Percentiles rank a stretch among this genome's conserved stretches.
Conservation (phyloP, 2,888 invertebrate genomes). For the Sabatieria punctata region DNA sequence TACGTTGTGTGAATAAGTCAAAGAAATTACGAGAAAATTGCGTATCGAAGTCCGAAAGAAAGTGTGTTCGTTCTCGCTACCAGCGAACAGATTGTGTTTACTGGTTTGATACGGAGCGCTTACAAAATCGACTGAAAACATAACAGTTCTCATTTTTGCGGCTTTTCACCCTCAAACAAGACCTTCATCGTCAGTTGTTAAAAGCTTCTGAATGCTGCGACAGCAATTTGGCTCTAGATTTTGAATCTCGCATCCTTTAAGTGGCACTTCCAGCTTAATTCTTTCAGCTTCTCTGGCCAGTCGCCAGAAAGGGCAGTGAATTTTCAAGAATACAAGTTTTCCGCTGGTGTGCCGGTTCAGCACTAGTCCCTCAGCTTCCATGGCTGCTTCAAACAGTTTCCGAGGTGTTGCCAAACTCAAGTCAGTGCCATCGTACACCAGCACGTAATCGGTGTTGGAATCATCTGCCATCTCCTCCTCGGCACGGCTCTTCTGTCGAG, state of each 20-base stretch:
- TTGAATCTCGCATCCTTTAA: conserved; percentile 17
- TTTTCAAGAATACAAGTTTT: conserved; percentile 16
- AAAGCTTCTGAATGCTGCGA: conserved; percentile 14
- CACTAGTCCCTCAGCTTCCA: conserved; percentile 16
- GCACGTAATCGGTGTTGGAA: conserved; percentile 22
- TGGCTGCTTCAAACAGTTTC: conserved; percentile 19
- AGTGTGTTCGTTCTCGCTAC: conserved; percentile 25
- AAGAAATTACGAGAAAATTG: conserved; percentile 19
- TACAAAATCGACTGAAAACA: conserved; percentile 26
- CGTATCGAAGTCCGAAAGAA: conserved; percentile 32
- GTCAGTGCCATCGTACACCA: conserved; percentile 18
- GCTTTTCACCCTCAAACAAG: conserved; percentile 7
- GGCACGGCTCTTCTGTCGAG: neutral
- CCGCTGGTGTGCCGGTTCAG: conserved; percentile 6
- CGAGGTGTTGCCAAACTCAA: conserved; percentile 10
- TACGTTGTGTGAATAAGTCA: too few species aligned
- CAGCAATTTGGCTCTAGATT: neutral
- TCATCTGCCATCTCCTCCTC: neutral
- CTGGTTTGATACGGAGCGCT: conserved; percentile 27
- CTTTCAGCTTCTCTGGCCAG: conserved; percentile 31
- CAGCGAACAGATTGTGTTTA: conserved; percentile 25
- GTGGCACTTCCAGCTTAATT: conserved; percentile 31
- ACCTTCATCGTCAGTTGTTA: conserved; percentile 31
- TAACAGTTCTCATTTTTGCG: neutral
- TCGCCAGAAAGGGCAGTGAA: conserved; percentile 30